Evolutionary conservation across 2,888 invertebrate genomes (phyloP), one percentile per base, ranked within the genome.

Genomic region (Coelopa pilipes): DNA sequence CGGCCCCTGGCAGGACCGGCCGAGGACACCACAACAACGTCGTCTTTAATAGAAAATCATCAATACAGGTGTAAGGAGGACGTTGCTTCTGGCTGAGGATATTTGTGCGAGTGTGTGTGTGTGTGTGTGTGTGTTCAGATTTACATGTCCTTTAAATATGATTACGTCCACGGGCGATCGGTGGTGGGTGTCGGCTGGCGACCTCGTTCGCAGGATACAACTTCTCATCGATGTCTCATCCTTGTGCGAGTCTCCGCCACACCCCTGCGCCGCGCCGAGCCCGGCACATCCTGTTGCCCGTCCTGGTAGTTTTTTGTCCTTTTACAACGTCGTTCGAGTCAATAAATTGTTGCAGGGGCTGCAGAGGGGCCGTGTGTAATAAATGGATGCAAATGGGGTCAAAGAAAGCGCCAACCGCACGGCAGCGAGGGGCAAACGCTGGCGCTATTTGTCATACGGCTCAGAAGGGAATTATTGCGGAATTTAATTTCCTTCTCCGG

Each of bases 81-180:
- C 1, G n/a, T 17, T 11, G 65, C 21, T 65, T 9, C 11, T n/a
- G 46, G 19, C 13, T 13, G 53, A 60, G 13, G 9, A 53, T 17
- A n/a, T 63, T 11, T 24, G n/a, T n/a, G n/a, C n/a, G n/a, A n/a
- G n/a, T n/a, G n/a, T n/a, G n/a, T n/a, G n/a, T n/a, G n/a, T n/a
- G 65, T 47, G 13, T 65, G 19, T 46, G 65, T 65, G 34, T 47
- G 45, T 47, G 46, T 46, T n/a, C 46, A 45, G 17, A n/a, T 21
- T 66, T 50, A 66, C 66, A 66, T 66, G 66, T 50, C 66, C 66
- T 66, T 66, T 45, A 21, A 50, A 66, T 60, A 24, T 66, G 49
- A 66, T 66, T 66, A 66, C 19, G 19, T 24, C 66, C 15, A 66
- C 50, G n/a, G 19, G 17, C 17, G 17, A 12, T n/a, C 65, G 12